Conservation (phyloP, 1,140 invertebrate genomes). For the Kradibia gibbosae region DNA sequence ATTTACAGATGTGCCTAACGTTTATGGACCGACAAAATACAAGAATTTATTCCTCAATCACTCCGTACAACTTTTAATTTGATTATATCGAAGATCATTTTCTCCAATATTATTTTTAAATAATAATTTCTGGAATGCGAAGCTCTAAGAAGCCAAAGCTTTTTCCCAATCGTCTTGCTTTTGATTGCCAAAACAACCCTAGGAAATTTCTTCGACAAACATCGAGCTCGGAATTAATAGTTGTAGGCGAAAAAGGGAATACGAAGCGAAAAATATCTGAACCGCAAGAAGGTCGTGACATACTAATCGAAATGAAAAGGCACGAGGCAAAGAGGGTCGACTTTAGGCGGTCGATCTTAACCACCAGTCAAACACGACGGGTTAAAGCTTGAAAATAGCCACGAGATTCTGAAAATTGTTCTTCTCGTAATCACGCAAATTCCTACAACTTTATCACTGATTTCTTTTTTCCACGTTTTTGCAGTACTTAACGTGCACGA, state of each 20-base stretch:
- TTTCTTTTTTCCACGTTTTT: neutral
- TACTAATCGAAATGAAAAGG: slow-evolving; percentile 41
- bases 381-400: neutral
- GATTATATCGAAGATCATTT: neutral
- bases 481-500: no score
- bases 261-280: neutral
- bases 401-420: neutral
- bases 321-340: neutral
- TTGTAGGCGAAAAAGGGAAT: neutral
- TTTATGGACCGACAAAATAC: neutral
- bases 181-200: no score
- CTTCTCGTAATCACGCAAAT: neutral
- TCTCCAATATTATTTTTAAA: neutral
- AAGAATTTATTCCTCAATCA: neutral
- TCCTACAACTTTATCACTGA: neutral
- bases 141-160: neutral
- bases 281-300: slow-evolving; percentile 36
- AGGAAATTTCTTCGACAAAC: neutral
- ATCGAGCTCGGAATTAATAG: neutral
- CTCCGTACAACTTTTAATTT: slow-evolving; percentile 23
- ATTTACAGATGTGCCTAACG: neutral
- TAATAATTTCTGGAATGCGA: no score
- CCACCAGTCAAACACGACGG: neutral
- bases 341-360: slow-evolving; percentile 39
- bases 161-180: neutral